phyloP scores from a whole-genome alignment of 2,888 invertebrate genomes.

The Druceiella hillmani region DNA sequence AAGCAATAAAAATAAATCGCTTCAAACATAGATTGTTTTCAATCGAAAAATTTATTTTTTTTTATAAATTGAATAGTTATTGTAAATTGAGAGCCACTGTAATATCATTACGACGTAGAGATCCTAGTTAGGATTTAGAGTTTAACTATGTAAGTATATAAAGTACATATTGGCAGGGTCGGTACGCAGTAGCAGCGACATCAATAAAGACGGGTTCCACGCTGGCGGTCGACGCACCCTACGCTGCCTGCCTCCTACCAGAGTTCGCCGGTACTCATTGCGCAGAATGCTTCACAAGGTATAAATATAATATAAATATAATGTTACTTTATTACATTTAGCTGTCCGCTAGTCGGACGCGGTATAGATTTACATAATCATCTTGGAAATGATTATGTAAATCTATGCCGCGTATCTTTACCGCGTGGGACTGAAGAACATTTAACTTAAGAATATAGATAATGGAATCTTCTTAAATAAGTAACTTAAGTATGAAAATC shows the following conservation, averaged over 20 bases:
- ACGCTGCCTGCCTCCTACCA: slow-evolving; percentile 66
- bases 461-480: background rate
- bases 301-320: slow-evolving; percentile 10
- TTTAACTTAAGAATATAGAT: too few relatives aligned
- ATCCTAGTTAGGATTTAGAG: too few relatives aligned
- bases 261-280: slow-evolving; percentile 75
- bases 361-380: slow-evolving; percentile 6
- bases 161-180: slow-evolving; percentile 50
- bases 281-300: slow-evolving; percentile 75
- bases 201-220: slow-evolving; percentile 64
- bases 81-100: too few relatives aligned
- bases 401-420: background rate
- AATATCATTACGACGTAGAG: too few relatives aligned
- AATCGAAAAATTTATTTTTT: too few relatives aligned
- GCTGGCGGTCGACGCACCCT: slow-evolving; percentile 65
- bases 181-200: slow-evolving; percentile 61
- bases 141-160: too few relatives aligned
- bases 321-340: slow-evolving; percentile 6
- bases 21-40: too few relatives aligned
- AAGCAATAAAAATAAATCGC: too few relatives aligned
- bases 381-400: too few relatives aligned
- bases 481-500: too few relatives aligned
- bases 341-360: slow-evolving; percentile 11
- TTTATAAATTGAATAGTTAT: too few relatives aligned
- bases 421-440: background rate